Evolutionary conservation across 2,888 invertebrate species (phyloP).

Genomic region (Drosophila austrosaltans): DNA sequence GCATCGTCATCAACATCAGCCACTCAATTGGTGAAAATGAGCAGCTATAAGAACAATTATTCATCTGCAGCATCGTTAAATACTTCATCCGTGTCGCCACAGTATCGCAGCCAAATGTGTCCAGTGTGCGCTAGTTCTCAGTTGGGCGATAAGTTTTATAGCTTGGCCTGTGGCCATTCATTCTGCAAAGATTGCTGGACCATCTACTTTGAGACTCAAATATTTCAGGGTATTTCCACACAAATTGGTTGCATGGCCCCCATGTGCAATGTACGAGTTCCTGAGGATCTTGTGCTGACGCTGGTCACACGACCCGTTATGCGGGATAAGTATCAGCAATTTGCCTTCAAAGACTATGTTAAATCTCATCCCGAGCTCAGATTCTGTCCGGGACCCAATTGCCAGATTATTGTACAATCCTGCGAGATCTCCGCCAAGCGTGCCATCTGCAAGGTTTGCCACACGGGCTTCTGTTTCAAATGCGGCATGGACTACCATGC

Average conservation of each 20-base stretch:
- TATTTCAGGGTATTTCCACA: slow-evolving; percentile 90
- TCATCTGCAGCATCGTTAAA: slow-evolving; percentile 23
- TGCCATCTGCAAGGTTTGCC: slow-evolving; percentile 94
- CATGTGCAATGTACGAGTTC: slow-evolving; percentile 96
- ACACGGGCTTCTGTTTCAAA: slow-evolving; percentile 95
- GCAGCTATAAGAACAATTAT: slow-evolving; percentile 57
- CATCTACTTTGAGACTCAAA: slow-evolving; percentile 97
- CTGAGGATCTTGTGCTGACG: slow-evolving; percentile 96
- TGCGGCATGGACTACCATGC: slow-evolving; percentile 99
- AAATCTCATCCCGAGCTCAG: slow-evolving; percentile 95
- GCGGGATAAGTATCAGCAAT: slow-evolving; percentile 96
- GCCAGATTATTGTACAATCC: slow-evolving; percentile 94
- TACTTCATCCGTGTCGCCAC: slow-evolving; percentile 54
- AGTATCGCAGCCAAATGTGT: slow-evolving; percentile 85
- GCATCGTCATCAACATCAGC: slow-evolving; percentile 37
- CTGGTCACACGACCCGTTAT: slow-evolving; percentile 92
- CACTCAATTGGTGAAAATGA: slow-evolving; percentile 54
- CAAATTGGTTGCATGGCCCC: slow-evolving; percentile 99
- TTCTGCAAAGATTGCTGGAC: slow-evolving; percentile 99
- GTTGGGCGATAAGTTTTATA: slow-evolving; percentile 89
- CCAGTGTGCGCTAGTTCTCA: slow-evolving; percentile 91
- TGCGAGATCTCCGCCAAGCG: slow-evolving; percentile 92
- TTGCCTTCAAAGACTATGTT: slow-evolving; percentile 98
- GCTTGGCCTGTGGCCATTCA: slow-evolving; percentile 94
- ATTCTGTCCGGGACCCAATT: slow-evolving; percentile 98